Conservation (phyloP, 2,113 vertebrate species). For the Eonycteris spelaea region DNA sequence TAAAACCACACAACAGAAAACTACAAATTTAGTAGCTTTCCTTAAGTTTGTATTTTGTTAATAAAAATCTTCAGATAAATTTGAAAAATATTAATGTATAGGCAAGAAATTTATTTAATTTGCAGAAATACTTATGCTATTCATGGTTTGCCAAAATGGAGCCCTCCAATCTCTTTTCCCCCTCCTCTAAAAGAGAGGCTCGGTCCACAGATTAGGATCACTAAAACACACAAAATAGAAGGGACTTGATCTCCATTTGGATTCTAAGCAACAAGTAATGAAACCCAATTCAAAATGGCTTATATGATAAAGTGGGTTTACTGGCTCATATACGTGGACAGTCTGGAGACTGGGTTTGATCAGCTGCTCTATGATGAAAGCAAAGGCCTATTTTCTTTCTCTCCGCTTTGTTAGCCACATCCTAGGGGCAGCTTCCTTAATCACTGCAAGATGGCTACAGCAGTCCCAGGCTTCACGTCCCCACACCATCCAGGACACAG, state of each 20-base stretch:
- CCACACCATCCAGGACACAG: neutral
- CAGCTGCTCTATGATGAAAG: neutral
- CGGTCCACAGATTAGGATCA: conserved; percentile 13
- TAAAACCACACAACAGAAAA: conserved; percentile 11
- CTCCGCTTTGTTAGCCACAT: neutral
- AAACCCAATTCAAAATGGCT: neutral
- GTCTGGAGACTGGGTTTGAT: neutral
- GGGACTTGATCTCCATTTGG: neutral
- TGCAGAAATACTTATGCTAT: conserved; percentile 2
- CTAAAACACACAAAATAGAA: neutral
- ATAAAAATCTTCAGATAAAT: conserved; percentile 10
- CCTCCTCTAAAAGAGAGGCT: neutral
- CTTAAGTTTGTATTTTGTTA: conserved; percentile 27
- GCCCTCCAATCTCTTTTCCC: neutral
- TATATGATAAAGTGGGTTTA: neutral
- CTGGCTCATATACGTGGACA: neutral
- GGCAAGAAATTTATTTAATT: conserved; percentile 5
- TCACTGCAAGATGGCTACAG: neutral
- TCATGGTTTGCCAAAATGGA: conserved; percentile 12
- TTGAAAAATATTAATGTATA: conserved; percentile 33
- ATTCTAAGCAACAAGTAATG: neutral
- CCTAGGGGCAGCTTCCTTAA: neutral
- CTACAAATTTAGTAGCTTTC: neutral
- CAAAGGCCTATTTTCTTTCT: neutral
- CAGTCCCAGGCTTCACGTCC: neutral